A percentile compares a stretch with the other conserved stretches of the same genome.
Evolutionary conservation across 92 coral and sea anemone species (phyloP).

Genomic region (Isaurus tuberculatus): DNA sequence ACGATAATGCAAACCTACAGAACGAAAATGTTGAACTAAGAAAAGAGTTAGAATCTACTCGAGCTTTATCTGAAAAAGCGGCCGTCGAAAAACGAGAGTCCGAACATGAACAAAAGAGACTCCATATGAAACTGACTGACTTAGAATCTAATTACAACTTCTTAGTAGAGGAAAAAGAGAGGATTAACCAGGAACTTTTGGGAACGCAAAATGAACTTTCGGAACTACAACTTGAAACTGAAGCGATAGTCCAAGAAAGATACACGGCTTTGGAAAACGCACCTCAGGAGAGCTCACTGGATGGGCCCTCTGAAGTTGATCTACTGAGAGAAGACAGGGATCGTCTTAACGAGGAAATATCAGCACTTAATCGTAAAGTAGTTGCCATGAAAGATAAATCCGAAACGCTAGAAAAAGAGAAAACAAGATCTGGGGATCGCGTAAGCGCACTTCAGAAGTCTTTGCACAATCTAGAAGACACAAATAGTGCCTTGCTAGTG

Average conservation of each 20-base stretch:
- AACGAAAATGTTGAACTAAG: constrained; percentile 74
- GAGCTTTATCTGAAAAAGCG: constrained; percentile 77
- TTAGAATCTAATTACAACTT: constrained; percentile 75
- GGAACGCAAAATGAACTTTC: constrained; percentile 74
- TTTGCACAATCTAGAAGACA: constrained; percentile 66
- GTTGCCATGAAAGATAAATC: constrained; percentile 71
- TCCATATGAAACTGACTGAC: constrained; percentile 75
- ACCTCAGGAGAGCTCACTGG: constrained; percentile 57
- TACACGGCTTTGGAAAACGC: constrained; percentile 65
- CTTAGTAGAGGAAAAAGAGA: constrained; percentile 86
- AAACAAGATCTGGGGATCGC: constrained; percentile 67
- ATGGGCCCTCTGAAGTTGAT: constrained; percentile 65
- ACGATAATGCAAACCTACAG: constrained; percentile 72
- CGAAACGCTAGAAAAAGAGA: constrained; percentile 82
- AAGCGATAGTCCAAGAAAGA: constrained; percentile 62
- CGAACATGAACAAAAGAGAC: constrained; percentile 74
- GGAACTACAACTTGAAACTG: constrained; percentile 68
- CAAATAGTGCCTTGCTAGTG: constrained; percentile 68
- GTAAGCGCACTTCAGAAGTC: constrained; percentile 69
- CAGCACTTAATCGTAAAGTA: constrained; percentile 74
- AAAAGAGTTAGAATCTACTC: constrained; percentile 69
- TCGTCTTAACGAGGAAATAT: constrained; percentile 81
- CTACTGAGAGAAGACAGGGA: constrained; percentile 85
- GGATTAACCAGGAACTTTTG: constrained; percentile 75
- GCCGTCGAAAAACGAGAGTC: constrained; percentile 73